A percentile compares a stretch with the other conserved stretches of the same genome.
These are phyloP conservation scores for Elephas maximus DNA, from an alignment of 2,113 vertebrate genomes.

Conservation along the genomic window DNA sequence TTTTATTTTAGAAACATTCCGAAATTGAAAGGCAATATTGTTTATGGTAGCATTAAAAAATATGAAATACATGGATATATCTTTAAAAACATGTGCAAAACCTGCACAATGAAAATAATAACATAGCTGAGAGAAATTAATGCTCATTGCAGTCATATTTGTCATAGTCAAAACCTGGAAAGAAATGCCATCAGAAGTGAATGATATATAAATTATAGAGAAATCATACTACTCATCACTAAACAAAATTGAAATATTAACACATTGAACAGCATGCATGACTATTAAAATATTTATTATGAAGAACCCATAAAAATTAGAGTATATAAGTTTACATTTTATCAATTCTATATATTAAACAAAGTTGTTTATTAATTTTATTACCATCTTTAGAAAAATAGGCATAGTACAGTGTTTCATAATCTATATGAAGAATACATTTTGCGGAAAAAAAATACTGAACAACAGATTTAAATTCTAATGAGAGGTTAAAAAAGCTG, in stretches of 20 bases:
- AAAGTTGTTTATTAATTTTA: neutral
- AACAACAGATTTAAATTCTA: neutral
- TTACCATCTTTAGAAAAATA: neutral
- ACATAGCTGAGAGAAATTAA: neutral
- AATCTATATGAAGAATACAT: neutral
- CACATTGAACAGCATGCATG: neutral
- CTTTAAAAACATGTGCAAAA: neutral
- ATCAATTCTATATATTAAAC: neutral
- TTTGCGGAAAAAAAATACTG: neutral
- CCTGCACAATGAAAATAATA: neutral
- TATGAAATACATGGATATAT: neutral
- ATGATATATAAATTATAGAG: neutral
- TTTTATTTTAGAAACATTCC: neutral
- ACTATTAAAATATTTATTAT: neutral
- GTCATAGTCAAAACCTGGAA: neutral
- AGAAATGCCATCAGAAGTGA: neutral
- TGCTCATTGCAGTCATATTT: neutral
- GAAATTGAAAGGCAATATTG: neutral
- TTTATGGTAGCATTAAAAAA: neutral
- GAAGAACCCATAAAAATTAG: neutral
- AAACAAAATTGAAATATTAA: neutral
- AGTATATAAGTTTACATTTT: neutral
- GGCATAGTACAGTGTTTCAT: neutral
- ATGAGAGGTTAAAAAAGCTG: neutral
- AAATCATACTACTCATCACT: neutral